These are phyloP conservation scores for Coilia nasus DNA, from an alignment of 2,797 vertebrate species.

Conservation along the genomic window DNA sequence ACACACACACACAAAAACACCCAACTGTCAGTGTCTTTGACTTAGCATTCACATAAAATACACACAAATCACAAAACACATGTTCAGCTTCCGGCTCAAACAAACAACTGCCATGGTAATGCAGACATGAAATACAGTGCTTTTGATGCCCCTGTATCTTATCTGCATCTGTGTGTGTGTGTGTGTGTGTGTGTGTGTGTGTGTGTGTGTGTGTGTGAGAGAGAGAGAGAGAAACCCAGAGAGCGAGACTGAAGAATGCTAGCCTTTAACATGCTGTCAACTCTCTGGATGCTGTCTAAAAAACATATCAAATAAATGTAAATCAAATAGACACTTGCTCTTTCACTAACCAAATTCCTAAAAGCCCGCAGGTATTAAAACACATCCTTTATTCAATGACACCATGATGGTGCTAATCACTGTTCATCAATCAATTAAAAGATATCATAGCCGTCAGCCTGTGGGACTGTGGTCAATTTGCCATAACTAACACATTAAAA, in stretches of 20 bases:
- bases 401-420: conserved; percentile 52
- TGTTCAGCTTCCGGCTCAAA: not conserved
- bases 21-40: not conserved
- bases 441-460: conserved; percentile 39
- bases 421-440: conserved; percentile 62
- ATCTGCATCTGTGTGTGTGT: not conserved
- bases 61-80: not conserved
- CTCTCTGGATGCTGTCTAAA: not conserved
- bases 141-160: not conserved
- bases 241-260: not conserved
- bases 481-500: conserved; percentile 56
- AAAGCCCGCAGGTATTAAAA: conserved; percentile 44
- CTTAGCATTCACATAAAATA: not conserved
- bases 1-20: conserved; percentile 30
- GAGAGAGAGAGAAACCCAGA: too few relatives aligned
- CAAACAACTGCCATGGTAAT: not conserved
- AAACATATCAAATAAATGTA: not conserved
- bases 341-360: conserved; percentile 19
- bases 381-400: conserved; percentile 36
- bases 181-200: conserved; percentile 8
- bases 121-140: not conserved
- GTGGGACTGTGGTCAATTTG: conserved; percentile 52
- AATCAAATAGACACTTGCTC: not conserved
- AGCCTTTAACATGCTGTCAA: not conserved
- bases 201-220: conserved; percentile 1